A percentile compares a stretch with the other conserved stretches of the same genome.
Evolutionary conservation across 1,140 invertebrate genomes (phyloP).

Genomic region (Hyles euphorbiae): DNA sequence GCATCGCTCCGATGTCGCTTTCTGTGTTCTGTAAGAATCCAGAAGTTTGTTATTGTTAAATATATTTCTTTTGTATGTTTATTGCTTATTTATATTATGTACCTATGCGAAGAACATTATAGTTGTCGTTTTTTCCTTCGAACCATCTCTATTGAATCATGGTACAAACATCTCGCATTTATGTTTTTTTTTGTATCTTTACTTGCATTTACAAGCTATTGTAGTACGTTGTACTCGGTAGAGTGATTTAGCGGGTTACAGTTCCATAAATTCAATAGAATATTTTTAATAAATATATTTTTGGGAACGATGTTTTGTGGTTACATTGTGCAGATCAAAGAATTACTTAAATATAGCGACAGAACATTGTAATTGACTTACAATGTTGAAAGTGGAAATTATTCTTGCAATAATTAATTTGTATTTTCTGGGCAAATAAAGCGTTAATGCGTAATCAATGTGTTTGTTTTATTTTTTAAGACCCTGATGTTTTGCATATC

Average conservation of each 20-base stretch:
- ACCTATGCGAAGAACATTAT: too few species aligned
- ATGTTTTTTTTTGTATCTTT: conserved; percentile 31
- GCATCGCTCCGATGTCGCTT: too few species aligned
- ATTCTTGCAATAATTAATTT: conserved; percentile 70
- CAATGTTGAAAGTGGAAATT: conserved; percentile 41
- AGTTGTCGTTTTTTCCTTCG: too few species aligned
- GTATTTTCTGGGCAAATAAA: conserved; percentile 74
- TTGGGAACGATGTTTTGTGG: conserved; percentile 61
- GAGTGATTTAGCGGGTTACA: conserved; percentile 48
- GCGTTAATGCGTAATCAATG: conserved; percentile 54
- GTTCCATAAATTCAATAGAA: conserved; percentile 54
- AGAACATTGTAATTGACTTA: conserved; percentile 38
- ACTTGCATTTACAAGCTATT: conserved; percentile 26
- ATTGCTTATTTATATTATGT: too few species aligned
- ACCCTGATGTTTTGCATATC: too few species aligned
- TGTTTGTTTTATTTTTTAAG: too few species aligned
- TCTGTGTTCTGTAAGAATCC: too few species aligned
- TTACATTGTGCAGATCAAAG: conserved; percentile 42
- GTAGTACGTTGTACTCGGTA: conserved; percentile 31
- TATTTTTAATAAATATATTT: conserved; percentile 65
- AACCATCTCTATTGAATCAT: background rate
- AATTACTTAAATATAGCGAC: conserved; percentile 30
- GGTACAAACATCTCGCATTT: conserved; percentile 26
- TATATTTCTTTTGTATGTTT: too few species aligned
- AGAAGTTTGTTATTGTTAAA: too few species aligned